Conservation (phyloP, 1,140 invertebrate genomes). For the Ips typographus region DNA sequence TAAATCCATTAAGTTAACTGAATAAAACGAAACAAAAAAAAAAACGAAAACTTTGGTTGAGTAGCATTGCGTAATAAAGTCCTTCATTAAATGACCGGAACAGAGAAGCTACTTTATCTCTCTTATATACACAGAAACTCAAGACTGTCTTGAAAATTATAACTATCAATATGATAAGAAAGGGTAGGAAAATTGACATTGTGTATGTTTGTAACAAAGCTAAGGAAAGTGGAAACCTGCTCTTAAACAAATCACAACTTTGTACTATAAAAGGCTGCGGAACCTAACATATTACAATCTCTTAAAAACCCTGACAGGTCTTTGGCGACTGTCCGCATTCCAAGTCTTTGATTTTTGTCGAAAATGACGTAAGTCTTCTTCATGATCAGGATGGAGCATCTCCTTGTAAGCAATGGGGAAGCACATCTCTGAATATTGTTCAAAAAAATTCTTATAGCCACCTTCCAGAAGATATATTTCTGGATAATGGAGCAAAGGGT, state of each 20-base stretch:
- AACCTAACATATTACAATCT: slow-evolving; percentile 28
- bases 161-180: slow-evolving; percentile 13
- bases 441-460: slow-evolving; percentile 91
- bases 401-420: slow-evolving; percentile 72
- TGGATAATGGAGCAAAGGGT: slow-evolving; percentile 88
- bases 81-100: slow-evolving; percentile 20
- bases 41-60: slow-evolving; percentile 37
- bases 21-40: slow-evolving; percentile 37
- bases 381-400: slow-evolving; percentile 77
- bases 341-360: slow-evolving; percentile 77
- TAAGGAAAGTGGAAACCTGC: too few relatives aligned
- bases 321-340: slow-evolving; percentile 52
- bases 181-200: too few relatives aligned
- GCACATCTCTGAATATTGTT: slow-evolving; percentile 71
- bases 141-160: too few relatives aligned
- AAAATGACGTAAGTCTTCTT: slow-evolving; percentile 71
- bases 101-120: slow-evolving; percentile 25
- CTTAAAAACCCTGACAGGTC: slow-evolving; percentile 30
- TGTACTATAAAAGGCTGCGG: slow-evolving; percentile 26
- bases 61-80: slow-evolving; percentile 38
- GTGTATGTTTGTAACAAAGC: too few relatives aligned
- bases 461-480: slow-evolving; percentile 94
- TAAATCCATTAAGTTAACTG: slow-evolving; percentile 28
- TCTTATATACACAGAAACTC: too few relatives aligned
- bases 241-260: slow-evolving; percentile 22